These are phyloP conservation scores for Aplysina aerophoba DNA, from an alignment of 37 sponge, comb jelly and placozoan species.

Conservation along the genomic window DNA sequence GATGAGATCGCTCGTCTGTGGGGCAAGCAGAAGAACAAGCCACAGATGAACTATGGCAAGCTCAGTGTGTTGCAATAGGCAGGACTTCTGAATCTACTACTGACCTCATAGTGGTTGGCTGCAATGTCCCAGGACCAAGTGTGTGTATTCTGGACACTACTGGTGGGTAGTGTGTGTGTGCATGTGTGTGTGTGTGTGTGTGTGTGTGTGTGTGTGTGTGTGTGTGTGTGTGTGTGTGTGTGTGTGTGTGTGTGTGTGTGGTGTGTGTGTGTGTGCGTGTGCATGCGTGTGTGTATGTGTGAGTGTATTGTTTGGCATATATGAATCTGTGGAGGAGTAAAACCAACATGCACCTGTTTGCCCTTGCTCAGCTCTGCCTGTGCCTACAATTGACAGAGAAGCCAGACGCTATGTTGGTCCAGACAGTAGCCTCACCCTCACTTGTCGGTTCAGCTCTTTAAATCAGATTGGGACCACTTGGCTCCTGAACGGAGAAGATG, in stretches of 20 bases:
- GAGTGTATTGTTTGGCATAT: no score
- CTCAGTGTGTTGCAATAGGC: no score
- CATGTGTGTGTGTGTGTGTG: conserved; percentile 81
- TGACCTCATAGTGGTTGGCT: conserved; percentile 17
- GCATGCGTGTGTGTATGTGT: not conserved
- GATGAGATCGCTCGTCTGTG: conserved; percentile 85
- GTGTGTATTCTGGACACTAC: no score
- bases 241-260: conserved; percentile 39
- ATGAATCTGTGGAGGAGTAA: no score
- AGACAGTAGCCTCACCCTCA: not conserved
- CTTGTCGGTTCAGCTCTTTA: not conserved
- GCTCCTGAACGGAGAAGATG: not conserved
- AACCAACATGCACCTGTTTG: not conserved
- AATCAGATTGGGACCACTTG: not conserved
- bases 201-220: no score
- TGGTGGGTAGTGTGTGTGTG: no score
- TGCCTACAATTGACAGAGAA: not conserved
- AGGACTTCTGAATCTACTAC: no score
- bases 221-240: conserved; percentile 39
- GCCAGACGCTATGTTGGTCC: conserved; percentile 12
- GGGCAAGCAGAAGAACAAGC: conserved; percentile 86
- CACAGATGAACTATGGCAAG: conserved; percentile 90
- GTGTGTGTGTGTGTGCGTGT: no score
- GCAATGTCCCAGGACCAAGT: no score
- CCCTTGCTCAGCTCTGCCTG: not conserved